Evolutionary conservation across 23 tunicate genomes (phyloP).

Genomic region (Halocynthia roretzi): DNA sequence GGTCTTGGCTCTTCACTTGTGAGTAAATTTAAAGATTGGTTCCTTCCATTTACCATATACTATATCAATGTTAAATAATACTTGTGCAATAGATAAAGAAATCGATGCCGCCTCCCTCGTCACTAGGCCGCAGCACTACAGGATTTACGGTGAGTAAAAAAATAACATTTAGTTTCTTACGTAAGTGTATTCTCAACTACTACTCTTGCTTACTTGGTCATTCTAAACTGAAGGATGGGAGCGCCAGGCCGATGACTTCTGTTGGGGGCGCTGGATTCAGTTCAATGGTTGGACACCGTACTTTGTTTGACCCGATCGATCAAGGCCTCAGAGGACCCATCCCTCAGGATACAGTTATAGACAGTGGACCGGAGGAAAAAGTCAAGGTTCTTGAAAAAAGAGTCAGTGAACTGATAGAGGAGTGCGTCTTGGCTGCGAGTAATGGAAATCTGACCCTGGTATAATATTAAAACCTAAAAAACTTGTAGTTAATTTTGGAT

Average conservation of each 20-base stretch:
- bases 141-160: not conserved
- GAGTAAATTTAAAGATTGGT: not conserved
- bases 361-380: constrained; percentile 64
- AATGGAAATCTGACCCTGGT: constrained; percentile 34
- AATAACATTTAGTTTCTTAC: too few relatives aligned
- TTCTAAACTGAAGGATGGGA: constrained; percentile 13
- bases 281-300: constrained; percentile 34
- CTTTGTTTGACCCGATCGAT: constrained; percentile 65
- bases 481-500: too few relatives aligned
- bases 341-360: constrained; percentile 44
- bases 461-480: too few relatives aligned
- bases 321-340: constrained; percentile 43
- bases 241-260: constrained; percentile 87
- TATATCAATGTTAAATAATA: too few relatives aligned
- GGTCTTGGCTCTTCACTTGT: constrained; percentile 22
- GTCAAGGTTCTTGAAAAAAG: constrained; percentile 72
- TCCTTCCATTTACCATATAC: not conserved
- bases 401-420: constrained; percentile 66
- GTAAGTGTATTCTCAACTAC: too few relatives aligned
- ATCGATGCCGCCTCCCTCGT: constrained; percentile 14
- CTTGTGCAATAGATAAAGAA: not conserved
- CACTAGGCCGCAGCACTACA: constrained; percentile 15
- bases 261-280: constrained; percentile 89
- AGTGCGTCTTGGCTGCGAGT: constrained; percentile 70
- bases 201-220: too few relatives aligned